Evolutionary conservation across 2,888 invertebrate genomes (phyloP).

Genomic region (Chrysolina haemoptera): DNA sequence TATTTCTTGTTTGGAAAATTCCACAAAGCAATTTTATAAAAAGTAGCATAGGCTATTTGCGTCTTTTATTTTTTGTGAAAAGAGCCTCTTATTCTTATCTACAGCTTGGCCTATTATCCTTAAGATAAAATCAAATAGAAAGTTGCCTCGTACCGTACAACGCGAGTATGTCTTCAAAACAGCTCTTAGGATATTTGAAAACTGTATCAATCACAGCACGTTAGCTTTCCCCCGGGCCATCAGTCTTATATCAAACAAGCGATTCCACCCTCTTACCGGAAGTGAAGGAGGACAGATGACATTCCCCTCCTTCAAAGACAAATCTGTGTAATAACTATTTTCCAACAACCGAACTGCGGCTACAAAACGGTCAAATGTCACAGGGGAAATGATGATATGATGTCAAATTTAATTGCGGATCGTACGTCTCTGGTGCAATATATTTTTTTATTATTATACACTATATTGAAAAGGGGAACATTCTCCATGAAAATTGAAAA

Average conservation of each 20-base stretch:
- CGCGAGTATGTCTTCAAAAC: constrained; percentile 49
- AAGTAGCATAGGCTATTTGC: too few relatives aligned
- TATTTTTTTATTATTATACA: neutral
- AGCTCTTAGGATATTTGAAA: constrained; percentile 62
- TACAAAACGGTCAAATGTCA: constrained; percentile 54
- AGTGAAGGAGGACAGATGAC: constrained; percentile 45
- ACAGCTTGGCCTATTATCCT: too few relatives aligned
- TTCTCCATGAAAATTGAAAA: too few relatives aligned
- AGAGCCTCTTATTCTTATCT: too few relatives aligned
- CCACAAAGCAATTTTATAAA: too few relatives aligned
- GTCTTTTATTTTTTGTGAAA: too few relatives aligned
- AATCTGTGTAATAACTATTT: constrained; percentile 64
- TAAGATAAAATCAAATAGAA: constrained; percentile 31
- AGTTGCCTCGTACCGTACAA: constrained; percentile 32
- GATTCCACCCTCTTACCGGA: constrained; percentile 53
- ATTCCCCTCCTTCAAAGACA: constrained; percentile 56
- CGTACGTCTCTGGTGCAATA: constrained; percentile 13
- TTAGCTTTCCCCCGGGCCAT: constrained; percentile 57
- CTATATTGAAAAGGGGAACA: too few relatives aligned
- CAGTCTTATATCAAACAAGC: constrained; percentile 61
- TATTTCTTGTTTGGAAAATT: too few relatives aligned
- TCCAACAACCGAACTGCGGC: constrained; percentile 59
- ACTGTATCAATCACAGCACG: constrained; percentile 65
- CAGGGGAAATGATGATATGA: constrained; percentile 51
- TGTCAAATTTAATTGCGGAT: constrained; percentile 53